Percentiles rank a stretch among this genome's conserved stretches.
Conservation (phyloP, 2,113 vertebrate species). For the Todiramphus saurophagus region DNA sequence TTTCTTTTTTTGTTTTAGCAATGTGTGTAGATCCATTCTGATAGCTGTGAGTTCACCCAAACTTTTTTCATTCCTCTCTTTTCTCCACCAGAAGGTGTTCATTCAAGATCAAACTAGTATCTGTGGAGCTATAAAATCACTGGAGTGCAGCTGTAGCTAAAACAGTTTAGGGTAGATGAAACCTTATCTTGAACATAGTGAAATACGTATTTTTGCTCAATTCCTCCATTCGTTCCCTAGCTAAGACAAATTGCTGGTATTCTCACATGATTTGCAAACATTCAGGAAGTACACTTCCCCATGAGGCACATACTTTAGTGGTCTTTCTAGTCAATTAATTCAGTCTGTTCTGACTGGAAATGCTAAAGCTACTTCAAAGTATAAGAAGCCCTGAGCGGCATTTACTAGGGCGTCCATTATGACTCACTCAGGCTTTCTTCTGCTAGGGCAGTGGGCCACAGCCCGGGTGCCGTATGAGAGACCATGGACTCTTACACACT, state of each 20-base stretch:
- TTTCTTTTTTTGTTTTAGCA: not conserved
- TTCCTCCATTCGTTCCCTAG: not conserved
- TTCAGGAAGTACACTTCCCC: not conserved
- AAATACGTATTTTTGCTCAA: not conserved
- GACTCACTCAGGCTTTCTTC: not conserved
- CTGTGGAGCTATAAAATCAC: not conserved
- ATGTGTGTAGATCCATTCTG: not conserved
- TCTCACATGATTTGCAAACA: not conserved
- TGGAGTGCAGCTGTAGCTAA: not conserved
- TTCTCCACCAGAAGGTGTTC: not conserved
- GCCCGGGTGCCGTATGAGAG: fast-evolving
- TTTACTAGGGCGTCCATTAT: not conserved
- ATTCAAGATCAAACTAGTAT: not conserved
- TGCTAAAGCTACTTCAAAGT: not conserved
- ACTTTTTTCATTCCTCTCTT: not conserved
- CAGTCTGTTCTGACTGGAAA: not conserved
- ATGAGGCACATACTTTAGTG: not conserved
- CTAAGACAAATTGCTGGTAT: not conserved
- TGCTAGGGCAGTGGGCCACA: not conserved
- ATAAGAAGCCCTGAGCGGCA: not conserved
- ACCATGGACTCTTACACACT: not conserved
- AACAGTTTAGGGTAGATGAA: not conserved
- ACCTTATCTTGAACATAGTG: not conserved
- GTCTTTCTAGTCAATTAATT: not conserved
- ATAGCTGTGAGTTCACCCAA: not conserved